These are phyloP conservation scores for Drosophila nigromelanica DNA, from an alignment of 1,140 invertebrate species.

Conservation along the genomic window DNA sequence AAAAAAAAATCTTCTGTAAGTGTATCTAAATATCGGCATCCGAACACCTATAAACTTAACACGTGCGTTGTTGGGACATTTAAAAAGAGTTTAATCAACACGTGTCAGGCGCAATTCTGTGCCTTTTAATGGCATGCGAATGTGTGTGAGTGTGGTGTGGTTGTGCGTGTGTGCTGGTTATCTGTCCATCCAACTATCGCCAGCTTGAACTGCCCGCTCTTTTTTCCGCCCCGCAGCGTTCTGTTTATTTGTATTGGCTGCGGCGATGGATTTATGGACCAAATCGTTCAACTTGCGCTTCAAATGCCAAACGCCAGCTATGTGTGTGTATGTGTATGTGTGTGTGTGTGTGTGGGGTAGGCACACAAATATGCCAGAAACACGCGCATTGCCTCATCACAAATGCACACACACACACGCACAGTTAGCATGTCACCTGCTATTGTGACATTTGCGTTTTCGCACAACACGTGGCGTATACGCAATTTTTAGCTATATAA, in stretches of 20 bases:
- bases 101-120: slow-evolving; percentile 29
- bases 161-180: slow-evolving; percentile 22
- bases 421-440: slow-evolving; percentile 7
- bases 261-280: slow-evolving; percentile 70
- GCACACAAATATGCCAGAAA: slow-evolving; percentile 69
- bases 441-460: slow-evolving; percentile 54
- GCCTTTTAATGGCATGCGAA: slow-evolving; percentile 20
- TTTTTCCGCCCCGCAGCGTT: slow-evolving; percentile 15
- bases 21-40: slow-evolving; percentile 14
- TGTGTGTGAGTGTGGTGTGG: slow-evolving; percentile 3
- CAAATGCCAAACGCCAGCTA: slow-evolving; percentile 15
- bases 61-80: slow-evolving; percentile 32
- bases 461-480: slow-evolving; percentile 59
- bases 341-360: slow-evolving; percentile 8
- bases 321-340: slow-evolving; percentile 19
- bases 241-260: slow-evolving; percentile 75
- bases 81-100: slow-evolving; percentile 52
- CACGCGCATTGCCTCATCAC: slow-evolving; percentile 55
- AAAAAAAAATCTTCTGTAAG: no score
- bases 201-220: slow-evolving; percentile 13
- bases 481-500: slow-evolving; percentile 59
- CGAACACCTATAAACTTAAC: slow-evolving; percentile 23
- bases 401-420: slow-evolving; percentile 11
- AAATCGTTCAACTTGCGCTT: slow-evolving; percentile 64
- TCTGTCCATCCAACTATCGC: slow-evolving; percentile 56